phyloP scores from a whole-genome alignment of 2,888 invertebrate genomes.

The Zygothrica quintamaculata region DNA sequence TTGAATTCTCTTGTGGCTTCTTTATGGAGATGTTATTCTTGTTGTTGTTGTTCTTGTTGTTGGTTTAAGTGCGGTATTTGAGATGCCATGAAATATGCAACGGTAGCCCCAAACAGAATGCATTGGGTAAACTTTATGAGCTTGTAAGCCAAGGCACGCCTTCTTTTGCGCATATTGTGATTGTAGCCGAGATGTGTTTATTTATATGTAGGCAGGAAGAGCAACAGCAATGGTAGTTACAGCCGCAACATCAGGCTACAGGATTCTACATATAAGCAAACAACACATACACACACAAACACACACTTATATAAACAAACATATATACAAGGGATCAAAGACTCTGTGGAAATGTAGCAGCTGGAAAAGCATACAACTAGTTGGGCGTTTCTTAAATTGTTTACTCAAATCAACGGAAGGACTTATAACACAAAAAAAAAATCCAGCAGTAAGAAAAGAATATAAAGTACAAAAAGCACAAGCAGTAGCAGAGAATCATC shows the following conservation, averaged over 20 bases:
- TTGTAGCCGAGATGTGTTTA: conserved; percentile 32
- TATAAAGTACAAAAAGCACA: neutral
- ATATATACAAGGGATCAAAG: too few relatives aligned
- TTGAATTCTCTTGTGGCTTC: neutral
- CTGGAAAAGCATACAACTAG: too few relatives aligned
- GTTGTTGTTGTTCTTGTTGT: too few relatives aligned
- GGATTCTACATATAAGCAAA: conserved; percentile 3
- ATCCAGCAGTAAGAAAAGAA: too few relatives aligned
- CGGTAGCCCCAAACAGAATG: conserved; percentile 23
- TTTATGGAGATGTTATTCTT: too few relatives aligned
- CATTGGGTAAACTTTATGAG: neutral
- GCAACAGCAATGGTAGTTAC: conserved; percentile 15
- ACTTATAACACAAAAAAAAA: too few relatives aligned
- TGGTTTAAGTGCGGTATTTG: conserved; percentile 62
- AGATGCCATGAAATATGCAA: conserved; percentile 68
- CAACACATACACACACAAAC: conserved; percentile 1
- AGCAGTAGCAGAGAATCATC: too few relatives aligned
- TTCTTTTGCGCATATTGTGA: neutral
- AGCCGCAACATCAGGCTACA: conserved; percentile 6
- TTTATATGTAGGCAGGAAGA: conserved; percentile 50
- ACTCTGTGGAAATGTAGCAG: conserved; percentile 15
- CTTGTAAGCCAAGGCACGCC: conserved; percentile 5
- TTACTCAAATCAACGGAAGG: conserved; percentile 9
- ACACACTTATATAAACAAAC: conserved; percentile 5
- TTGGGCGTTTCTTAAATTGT: conserved; percentile 34